Evolutionary conservation across 2,797 vertebrate genomes (phyloP), one percentile per base, ranked within the genome.

Genomic region (Mus caroli): DNA sequence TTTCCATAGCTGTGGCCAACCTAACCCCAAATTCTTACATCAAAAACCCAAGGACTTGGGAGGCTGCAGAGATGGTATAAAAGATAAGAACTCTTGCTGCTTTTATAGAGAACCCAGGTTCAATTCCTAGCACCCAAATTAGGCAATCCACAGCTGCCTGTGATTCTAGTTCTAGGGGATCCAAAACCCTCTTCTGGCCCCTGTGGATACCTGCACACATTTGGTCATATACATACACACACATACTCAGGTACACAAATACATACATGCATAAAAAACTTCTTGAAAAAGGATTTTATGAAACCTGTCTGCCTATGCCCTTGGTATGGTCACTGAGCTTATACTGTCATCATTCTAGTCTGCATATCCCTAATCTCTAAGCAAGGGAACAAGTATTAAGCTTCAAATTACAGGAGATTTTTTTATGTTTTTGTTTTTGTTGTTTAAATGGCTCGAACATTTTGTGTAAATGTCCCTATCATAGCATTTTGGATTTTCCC

Each of bases 11-110:
- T 77, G 54, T 20, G 56, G 54, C 9, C 62, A 76, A 88, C 50
- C 40, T 24, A 92, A 52, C 50, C 58, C 50, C 76, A 77, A 94
- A 50, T 52, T 73, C 37, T 90, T 67, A 28, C 50, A 88, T 58
- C 83, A 92, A 91, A 90, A 94, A 93, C 83, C 50, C 73, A 31
- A 12, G 71, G 71, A 56, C 19, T n/a, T 58, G n/a, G 69, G 60
- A 24, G 64, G 19, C 13, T 71, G 22, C 20, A 54, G 46, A 71
- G 31, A 40, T 54, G 52, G 11, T 50, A 11, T 6, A 34, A 17
- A n/a, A 28, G 46, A 17, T 54, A 37, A 86, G 50, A 73, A 54
- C 67, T 54, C 24, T 71, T 71, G 50, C 22, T 71, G 34, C n/a
- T 87, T 26, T 73, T 56, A 15, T 24, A 40, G 50, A 40, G 14